Conservation (phyloP, 2,797 vertebrate genomes). For the Mycteria americana region DNA sequence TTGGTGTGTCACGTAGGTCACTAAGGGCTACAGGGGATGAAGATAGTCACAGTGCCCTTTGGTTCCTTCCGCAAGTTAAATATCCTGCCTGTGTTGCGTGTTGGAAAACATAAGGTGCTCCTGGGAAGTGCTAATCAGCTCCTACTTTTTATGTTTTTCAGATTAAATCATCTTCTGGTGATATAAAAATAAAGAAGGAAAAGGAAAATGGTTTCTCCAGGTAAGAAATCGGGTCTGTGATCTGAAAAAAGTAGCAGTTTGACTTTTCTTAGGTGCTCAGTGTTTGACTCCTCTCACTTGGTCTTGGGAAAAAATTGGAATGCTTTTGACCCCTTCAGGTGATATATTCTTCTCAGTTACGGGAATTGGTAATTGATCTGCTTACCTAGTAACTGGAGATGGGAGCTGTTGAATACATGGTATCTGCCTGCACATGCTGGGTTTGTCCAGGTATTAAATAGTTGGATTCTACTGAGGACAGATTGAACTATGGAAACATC, state of each 20-base stretch:
- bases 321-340: background rate
- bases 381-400: background rate
- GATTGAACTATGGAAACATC: background rate
- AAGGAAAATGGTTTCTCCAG: conserved; percentile 94
- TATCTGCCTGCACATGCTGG: background rate
- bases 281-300: background rate
- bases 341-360: accelerated
- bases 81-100: background rate
- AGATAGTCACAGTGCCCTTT: background rate
- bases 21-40: background rate
- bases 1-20: background rate
- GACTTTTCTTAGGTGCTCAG: background rate
- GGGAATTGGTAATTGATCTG: background rate
- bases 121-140: background rate
- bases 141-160: conserved; percentile 67
- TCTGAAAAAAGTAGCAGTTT: background rate
- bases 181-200: conserved; percentile 89
- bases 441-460: background rate
- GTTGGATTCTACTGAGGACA: background rate
- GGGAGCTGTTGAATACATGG: background rate
- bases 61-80: background rate
- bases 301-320: background rate
- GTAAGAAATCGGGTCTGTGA: conserved; percentile 65
- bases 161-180: conserved; percentile 79
- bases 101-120: background rate